Conservation (phyloP, 1,140 invertebrate species). For the Polyergus mexicanus region DNA sequence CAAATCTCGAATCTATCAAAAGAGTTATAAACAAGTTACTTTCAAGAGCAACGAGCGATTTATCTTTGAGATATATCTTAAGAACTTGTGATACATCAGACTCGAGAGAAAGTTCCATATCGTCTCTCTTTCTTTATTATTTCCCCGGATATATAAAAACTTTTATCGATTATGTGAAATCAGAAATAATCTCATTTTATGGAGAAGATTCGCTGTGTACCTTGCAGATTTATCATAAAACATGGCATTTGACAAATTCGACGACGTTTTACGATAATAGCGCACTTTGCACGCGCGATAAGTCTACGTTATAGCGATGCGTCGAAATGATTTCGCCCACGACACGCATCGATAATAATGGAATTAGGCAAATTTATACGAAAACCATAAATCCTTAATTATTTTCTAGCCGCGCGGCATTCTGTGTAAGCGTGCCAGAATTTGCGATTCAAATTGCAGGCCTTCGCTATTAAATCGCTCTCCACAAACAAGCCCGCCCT, state of each 20-base stretch:
- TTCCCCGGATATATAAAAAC: background rate
- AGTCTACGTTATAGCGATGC: slow-evolving; percentile 1
- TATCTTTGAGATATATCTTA: background rate
- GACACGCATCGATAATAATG: background rate
- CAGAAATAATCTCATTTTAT: background rate
- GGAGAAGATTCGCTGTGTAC: background rate
- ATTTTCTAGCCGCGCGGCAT: slow-evolving; percentile 60
- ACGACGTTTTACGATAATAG: slow-evolving; percentile 2
- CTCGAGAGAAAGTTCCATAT: too few species aligned
- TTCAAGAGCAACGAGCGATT: background rate
- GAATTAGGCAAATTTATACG: slow-evolving; percentile 65
- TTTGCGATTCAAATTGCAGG: slow-evolving; percentile 76
- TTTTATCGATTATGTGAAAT: slow-evolving; percentile 2
- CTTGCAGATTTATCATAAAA: slow-evolving; percentile 3
- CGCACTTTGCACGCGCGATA: slow-evolving; percentile 10
- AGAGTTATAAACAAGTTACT: background rate
- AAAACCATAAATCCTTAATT: slow-evolving; percentile 67
- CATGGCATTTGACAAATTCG: background rate
- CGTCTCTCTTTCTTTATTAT: background rate
- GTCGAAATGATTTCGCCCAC: background rate
- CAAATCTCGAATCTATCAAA: background rate
- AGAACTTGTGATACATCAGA: background rate
- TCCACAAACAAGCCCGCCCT: slow-evolving; percentile 38
- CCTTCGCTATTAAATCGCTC: slow-evolving; percentile 65
- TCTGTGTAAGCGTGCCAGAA: slow-evolving; percentile 60